Evolutionary conservation across 2,113 vertebrate genomes (phyloP), one percentile per base, ranked within the genome.

Genomic region (Gallinago paraguaiae): DNA sequence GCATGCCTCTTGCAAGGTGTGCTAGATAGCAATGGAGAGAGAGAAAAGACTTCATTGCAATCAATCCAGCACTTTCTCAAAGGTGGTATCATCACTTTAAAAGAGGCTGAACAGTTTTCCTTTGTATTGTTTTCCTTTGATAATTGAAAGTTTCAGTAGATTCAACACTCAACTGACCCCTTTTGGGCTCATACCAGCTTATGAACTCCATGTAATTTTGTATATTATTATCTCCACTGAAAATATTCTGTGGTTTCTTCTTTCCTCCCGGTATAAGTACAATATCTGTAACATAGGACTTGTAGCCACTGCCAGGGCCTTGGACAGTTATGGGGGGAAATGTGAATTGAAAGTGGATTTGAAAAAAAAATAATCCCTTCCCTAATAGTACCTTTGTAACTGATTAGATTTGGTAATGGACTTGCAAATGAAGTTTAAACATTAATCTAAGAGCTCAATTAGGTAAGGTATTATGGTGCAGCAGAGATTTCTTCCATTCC

Each of bases 381-480:
- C 63, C 88, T 96, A 94, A 94, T 96, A 69, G 82, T 86, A 96
- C 89, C 81, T 88, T 94, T 90, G 90, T 93, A 96, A 93, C 81
- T 97, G 94, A 96, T 96, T 93, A 95, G 90, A 92, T 96, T 96
- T 96, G 74, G 84, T 96, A 97, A 97, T 97, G 93, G 93, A 96
- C 92, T 96, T 96, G 93, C 89, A 96, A 96, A 97, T 97, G 94
- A 97, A 95, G 95, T 95, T 97, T 96, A 97, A 95, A 91, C 92
- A 95, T 96, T 97, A 95, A 96, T 97, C 93, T 95, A 96, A 94
- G 77, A 95, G 88, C 95, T 96, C 95, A 95, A 88, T 96, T 97
- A 94, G 76, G 93, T 69, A 76, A 89, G 76, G 67, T 88, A 85
- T 96, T 94, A 93, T 54, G 67, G 94, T 77, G 51, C 89, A 95